Evolutionary conservation across 2,113 vertebrate species (phyloP), one percentile per base, ranked within the genome.

Genomic region (Microtus ochrogaster): DNA sequence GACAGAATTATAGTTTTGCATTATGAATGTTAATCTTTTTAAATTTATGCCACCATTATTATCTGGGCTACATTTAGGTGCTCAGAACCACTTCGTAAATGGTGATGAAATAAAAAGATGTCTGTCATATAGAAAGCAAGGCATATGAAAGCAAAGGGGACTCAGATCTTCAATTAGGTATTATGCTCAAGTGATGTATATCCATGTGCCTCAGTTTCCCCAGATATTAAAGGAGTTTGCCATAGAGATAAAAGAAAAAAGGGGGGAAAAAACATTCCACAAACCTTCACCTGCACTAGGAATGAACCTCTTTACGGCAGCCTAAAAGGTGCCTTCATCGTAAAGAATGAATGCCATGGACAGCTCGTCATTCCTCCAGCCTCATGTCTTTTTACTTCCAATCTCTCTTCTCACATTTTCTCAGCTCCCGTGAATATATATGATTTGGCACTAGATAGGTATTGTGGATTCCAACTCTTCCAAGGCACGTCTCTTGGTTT

Each of bases 11-110:
- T 5, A 78, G 76, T 90, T 93, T 87, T 92, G 63, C 55, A 85
- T 90, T 95, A 81, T 26, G 77, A 92, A 92, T 95, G 44, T 94
- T 95, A 86, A 97, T 90, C 44, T 41, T 83, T 91, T 76, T 65
- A 91, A 55, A 95, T 96, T 41, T 91, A 96, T 93, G 33, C 68
- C 78, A 95, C 70, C n/a, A 16, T 94, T n/a, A 83, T 91, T 92
- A 83, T 91, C 73, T 49, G 47, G 44, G n/a, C 92, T 91, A 84
- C 76, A 65, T 41, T 91, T 55, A 91, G 70, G 30, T 44, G 91
- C 52, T 97, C 26, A 36, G 2, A 92, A n/a, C 30, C 47, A 89
- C 47, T 94, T 92, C 3, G 70, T 91, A 90, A 89, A 95, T 83
- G 61, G 83, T 79, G n/a, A 61, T 22, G 12, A 86, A 63, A 77